These are phyloP conservation scores for Anabas testudineus DNA, from an alignment of 2,797 vertebrate genomes.

Conservation along the genomic window DNA sequence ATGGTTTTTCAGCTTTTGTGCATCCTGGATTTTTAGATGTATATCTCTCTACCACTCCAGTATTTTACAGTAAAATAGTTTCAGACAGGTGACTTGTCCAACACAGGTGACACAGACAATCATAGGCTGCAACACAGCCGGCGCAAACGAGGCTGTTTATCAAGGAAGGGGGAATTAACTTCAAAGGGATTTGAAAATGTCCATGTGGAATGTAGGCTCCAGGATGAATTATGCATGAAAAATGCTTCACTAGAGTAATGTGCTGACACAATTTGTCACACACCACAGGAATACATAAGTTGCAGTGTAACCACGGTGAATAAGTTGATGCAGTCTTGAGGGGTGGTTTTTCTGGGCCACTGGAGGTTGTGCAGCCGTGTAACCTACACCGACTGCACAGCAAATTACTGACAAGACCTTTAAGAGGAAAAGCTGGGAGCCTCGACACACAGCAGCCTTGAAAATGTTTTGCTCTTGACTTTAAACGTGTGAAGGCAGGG, in stretches of 20 bases:
- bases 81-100: conserved; percentile 60
- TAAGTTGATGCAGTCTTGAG: conserved; percentile 35
- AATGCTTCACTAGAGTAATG: conserved; percentile 65
- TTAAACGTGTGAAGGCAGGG: conserved; percentile 28
- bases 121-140: conserved; percentile 36
- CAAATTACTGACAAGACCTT: conserved; percentile 72
- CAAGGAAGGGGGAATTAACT: conserved; percentile 69
- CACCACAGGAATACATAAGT: conserved; percentile 61
- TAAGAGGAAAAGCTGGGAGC: conserved; percentile 36
- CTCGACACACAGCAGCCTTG: conserved; percentile 45
- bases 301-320: conserved; percentile 22
- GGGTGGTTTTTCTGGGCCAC: conserved; percentile 34
- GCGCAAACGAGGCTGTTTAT: conserved; percentile 60
- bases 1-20: conserved; percentile 7
- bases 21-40: conserved; percentile 30
- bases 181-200: conserved; percentile 75
- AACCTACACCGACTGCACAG: conserved; percentile 55
- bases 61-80: conserved; percentile 37
- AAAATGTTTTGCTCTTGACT: conserved; percentile 26
- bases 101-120: conserved; percentile 38
- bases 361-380: conserved; percentile 47
- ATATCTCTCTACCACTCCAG: conserved; percentile 35
- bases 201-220: conserved; percentile 58
- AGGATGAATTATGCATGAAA: conserved; percentile 76
- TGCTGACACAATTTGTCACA: conserved; percentile 76